Conservation (phyloP, 1,140 invertebrate species). For the Conopomorpha cramerella region DNA sequence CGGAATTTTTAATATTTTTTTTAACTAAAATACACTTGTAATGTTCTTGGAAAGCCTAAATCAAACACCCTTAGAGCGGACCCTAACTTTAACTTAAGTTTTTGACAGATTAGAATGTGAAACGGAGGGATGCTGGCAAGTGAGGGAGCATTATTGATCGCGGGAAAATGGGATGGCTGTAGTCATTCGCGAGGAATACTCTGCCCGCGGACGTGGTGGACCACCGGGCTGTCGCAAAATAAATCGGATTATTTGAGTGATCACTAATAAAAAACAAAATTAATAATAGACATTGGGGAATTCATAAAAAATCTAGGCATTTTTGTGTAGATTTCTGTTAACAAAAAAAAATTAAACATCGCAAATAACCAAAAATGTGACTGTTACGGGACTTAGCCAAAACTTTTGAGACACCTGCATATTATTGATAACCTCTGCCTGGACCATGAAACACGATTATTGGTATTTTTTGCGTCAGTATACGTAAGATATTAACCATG, state of each 20-base stretch:
- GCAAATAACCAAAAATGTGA: too few relatives aligned
- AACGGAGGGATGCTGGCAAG: slow-evolving; percentile 56
- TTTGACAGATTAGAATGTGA: slow-evolving; percentile 17
- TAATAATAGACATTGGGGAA: too few relatives aligned
- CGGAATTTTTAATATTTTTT: too few relatives aligned
- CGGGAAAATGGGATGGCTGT: slow-evolving; percentile 54
- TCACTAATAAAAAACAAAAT: not conserved
- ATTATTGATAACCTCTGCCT: too few relatives aligned
- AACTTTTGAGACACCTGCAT: too few relatives aligned
- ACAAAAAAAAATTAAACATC: not conserved
- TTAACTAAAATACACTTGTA: too few relatives aligned
- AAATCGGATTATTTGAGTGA: too few relatives aligned
- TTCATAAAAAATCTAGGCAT: not conserved
- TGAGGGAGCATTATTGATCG: slow-evolving; percentile 63
- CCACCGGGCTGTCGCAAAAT: slow-evolving; percentile 38
- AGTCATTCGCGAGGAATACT: slow-evolving; percentile 50
- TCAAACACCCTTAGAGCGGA: too few relatives aligned
- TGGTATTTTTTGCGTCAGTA: not conserved
- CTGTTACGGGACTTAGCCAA: too few relatives aligned
- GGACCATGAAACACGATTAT: too few relatives aligned
- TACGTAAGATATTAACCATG: too few relatives aligned
- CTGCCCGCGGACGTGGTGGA: slow-evolving; percentile 46
- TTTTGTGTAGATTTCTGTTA: not conserved
- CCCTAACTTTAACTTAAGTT: not conserved
- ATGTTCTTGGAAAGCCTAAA: too few relatives aligned